Evolutionary conservation across 2,888 invertebrate genomes (phyloP).

Genomic region (Creontiades dilutus): DNA sequence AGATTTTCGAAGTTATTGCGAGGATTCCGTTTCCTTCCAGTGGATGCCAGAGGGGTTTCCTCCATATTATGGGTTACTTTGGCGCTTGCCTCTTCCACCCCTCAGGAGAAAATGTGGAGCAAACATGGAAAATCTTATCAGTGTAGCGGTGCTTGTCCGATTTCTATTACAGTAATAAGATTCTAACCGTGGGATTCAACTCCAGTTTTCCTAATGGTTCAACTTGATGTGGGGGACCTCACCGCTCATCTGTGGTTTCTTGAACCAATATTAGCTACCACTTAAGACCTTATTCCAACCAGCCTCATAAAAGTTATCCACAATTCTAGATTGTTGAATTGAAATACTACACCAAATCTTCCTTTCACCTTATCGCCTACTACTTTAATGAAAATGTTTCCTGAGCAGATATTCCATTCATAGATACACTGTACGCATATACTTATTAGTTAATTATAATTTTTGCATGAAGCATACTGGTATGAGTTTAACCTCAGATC

Average conservation of each 20-base stretch:
- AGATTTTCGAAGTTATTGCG: constrained; percentile 61
- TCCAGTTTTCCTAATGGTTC: neutral
- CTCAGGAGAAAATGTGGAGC: neutral
- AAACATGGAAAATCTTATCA: constrained; percentile 2
- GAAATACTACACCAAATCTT: too few relatives aligned
- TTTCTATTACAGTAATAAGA: constrained; percentile 17
- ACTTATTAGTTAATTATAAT: too few relatives aligned
- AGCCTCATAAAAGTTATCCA: too few relatives aligned
- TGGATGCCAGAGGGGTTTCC: neutral
- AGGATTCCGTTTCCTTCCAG: constrained; percentile 34
- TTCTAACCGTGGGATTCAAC: neutral
- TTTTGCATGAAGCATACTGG: too few relatives aligned
- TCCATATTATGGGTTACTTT: constrained; percentile 30
- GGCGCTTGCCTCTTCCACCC: neutral
- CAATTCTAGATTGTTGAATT: too few relatives aligned
- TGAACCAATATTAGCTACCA: neutral
- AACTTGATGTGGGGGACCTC: neutral
- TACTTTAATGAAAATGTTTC: too few relatives aligned
- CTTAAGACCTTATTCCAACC: neutral
- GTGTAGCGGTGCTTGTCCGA: constrained; percentile 22
- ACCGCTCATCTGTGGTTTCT: neutral
- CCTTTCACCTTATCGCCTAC: too few relatives aligned
- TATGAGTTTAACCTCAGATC: too few relatives aligned
- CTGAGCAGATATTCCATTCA: too few relatives aligned
- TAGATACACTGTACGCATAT: too few relatives aligned